phyloP scores from a whole-genome alignment of 2,888 invertebrate species.

The Limenitis camilla region DNA sequence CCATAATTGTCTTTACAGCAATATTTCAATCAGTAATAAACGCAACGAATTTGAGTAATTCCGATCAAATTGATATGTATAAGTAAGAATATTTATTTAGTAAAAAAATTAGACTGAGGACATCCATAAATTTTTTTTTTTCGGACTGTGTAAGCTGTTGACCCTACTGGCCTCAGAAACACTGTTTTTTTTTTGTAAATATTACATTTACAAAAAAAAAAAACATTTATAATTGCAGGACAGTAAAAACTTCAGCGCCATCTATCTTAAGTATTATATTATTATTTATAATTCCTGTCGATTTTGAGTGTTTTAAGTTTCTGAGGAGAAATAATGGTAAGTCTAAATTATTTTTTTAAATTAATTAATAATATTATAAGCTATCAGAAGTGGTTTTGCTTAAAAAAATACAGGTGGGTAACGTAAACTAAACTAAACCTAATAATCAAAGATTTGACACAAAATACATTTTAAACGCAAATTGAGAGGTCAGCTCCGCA shows the following conservation, averaged over 20 bases:
- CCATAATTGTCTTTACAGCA: conserved; percentile 18
- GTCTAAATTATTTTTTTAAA: neutral
- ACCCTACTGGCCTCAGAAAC: no score
- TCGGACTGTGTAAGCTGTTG: no score
- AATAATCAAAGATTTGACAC: no score
- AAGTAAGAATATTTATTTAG: neutral
- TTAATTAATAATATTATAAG: no score
- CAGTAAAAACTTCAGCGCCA: conserved; percentile 38
- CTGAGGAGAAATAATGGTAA: conserved; percentile 36
- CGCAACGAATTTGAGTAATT: conserved; percentile 5
- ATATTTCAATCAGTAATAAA: conserved; percentile 35
- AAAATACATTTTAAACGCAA: no score
- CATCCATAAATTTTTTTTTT: no score
- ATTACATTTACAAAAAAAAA: no score
- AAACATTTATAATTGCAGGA: conserved; percentile 30
- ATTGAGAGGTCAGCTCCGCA: no score
- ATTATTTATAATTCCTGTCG: conserved; percentile 43
- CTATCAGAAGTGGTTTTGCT: no score
- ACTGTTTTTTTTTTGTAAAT: no score
- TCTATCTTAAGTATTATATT: conserved; percentile 37
- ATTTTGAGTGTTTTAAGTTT: conserved; percentile 39
- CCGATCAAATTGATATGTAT: neutral
- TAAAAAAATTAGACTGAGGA: neutral
- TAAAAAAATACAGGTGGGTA: no score
- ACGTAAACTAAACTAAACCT: no score